Percentiles rank a stretch among this genome's conserved stretches.
Evolutionary conservation across 2,888 invertebrate species (phyloP).

Genomic region (Hesperia comma): DNA sequence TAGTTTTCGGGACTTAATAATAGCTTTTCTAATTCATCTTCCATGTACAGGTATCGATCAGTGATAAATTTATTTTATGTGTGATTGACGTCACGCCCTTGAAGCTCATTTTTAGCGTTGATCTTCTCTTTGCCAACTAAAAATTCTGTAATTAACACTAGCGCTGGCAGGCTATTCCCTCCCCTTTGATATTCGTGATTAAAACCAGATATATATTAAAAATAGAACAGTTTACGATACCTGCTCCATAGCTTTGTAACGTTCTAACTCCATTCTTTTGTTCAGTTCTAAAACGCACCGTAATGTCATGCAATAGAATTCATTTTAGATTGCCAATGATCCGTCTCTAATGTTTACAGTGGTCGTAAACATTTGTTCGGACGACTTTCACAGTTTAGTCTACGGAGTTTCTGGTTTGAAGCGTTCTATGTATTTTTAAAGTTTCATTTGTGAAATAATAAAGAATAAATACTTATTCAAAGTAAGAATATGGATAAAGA

Average conservation of each 20-base stretch:
- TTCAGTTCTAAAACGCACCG: background rate
- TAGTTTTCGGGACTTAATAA: no score
- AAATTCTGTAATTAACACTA: slow-evolving; percentile 47
- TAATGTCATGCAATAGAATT: slow-evolving; percentile 6
- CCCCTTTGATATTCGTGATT: slow-evolving; percentile 49
- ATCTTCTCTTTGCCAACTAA: slow-evolving; percentile 33
- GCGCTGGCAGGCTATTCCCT: slow-evolving; percentile 24
- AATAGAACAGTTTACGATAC: slow-evolving; percentile 56
- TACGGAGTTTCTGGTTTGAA: slow-evolving; percentile 15
- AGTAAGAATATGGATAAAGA: no score
- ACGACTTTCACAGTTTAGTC: slow-evolving; percentile 29
- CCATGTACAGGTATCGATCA: no score
- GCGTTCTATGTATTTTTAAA: slow-evolving; percentile 14
- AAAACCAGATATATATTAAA: slow-evolving; percentile 54
- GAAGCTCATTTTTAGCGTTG: background rate
- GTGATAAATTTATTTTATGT: background rate
- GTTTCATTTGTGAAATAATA: background rate
- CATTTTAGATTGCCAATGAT: background rate
- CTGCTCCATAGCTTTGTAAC: slow-evolving; percentile 19
- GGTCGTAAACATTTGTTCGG: slow-evolving; percentile 28
- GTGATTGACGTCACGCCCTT: background rate
- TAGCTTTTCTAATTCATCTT: no score
- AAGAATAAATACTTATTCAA: background rate
- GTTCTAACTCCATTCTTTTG: slow-evolving; percentile 3
- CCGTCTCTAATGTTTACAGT: slow-evolving; percentile 24